Percentiles rank a stretch among this genome's conserved stretches.
Evolutionary conservation across 2,888 invertebrate genomes (phyloP).

Genomic region (Schizaphis graminum): DNA sequence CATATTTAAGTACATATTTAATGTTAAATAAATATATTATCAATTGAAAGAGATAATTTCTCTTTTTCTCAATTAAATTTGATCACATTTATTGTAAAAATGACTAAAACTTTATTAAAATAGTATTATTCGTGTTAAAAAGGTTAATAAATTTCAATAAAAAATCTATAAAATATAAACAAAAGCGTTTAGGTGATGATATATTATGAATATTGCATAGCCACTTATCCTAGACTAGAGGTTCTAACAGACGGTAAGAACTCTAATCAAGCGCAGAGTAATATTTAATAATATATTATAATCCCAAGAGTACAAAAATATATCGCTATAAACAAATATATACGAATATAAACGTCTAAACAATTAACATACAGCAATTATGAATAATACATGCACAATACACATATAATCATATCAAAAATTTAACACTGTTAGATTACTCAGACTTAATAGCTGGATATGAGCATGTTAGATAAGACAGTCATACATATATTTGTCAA

Average conservation of each 20-base stretch:
- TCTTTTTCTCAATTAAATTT: not conserved
- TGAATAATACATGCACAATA: too few relatives aligned
- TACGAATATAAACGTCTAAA: too few relatives aligned
- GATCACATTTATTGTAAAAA: not conserved
- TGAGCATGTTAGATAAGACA: not conserved
- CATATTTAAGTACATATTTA: not conserved
- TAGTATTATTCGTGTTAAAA: slow-evolving; percentile 11
- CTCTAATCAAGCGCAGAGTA: too few relatives aligned
- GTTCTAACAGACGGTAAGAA: too few relatives aligned
- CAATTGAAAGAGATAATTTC: not conserved
- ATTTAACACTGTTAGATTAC: too few relatives aligned
- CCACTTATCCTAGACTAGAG: not conserved
- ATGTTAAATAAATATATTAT: not conserved
- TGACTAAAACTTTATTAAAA: not conserved
- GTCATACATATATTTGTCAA: not conserved
- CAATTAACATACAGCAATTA: too few relatives aligned
- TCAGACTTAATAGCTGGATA: not conserved
- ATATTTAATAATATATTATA: too few relatives aligned
- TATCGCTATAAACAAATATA: too few relatives aligned
- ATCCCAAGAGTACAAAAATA: too few relatives aligned
- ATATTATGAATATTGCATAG: too few relatives aligned
- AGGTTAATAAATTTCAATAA: not conserved
- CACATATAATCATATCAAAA: too few relatives aligned
- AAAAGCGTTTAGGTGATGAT: too few relatives aligned
- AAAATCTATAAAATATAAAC: not conserved